Base-by-base conservation (phyloP, 2,113 vertebrate genomes). In the Eretmochelys imbricata region DNA sequence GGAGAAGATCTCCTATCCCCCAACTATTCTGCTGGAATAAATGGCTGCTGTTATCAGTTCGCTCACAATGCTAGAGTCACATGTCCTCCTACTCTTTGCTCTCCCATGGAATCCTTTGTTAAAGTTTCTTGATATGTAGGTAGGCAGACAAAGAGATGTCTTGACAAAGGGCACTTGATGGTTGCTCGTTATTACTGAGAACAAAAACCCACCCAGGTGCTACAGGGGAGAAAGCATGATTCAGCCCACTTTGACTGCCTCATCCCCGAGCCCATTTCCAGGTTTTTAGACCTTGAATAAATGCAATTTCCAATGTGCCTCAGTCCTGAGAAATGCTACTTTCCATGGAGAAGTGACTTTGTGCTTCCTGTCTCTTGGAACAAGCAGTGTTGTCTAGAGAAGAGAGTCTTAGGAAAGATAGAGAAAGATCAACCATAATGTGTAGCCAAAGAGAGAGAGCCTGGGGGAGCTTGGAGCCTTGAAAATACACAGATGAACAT, bases 1-100 rank as follows among this genome's bases (percentile, higher is more conserved):
- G 13, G 89, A 82, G 87, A 51, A 84, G 25, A 55, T 82, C 49
- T 91, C 27, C 20, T 48, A 2, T 42, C 76, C 42, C 42, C 38
- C 29, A 0, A 0, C 1, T 10, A 10, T 29, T 82, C 27, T 76
- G 42, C 0, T 0, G 65, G 31, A 29, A 19, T 54, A 62, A 92
- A 82, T 0, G 4, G 59, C 76, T 92, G 89, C 31, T 0, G 1
- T 87, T 89, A 82, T 7, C 22, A n/a, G 79, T 84, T 42, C 3
- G 27, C 78, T 88, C 0, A 48, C 55, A 22, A 38, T 55, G 50
- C 72, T 31, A 57, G 50, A 88, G 57, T 49, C 81, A 0, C 14
- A 51, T 53, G 75, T 25, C 51, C 48, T 9, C 20, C 80, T 55
- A 57, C 50, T 42, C 65, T 35, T 88, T 75, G 46, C 81, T 84